A percentile compares a stretch with the other conserved stretches of the same genome.
phyloP scores from a whole-genome alignment of 2,888 invertebrate species.

The Cryptocheilus praepositus region DNA sequence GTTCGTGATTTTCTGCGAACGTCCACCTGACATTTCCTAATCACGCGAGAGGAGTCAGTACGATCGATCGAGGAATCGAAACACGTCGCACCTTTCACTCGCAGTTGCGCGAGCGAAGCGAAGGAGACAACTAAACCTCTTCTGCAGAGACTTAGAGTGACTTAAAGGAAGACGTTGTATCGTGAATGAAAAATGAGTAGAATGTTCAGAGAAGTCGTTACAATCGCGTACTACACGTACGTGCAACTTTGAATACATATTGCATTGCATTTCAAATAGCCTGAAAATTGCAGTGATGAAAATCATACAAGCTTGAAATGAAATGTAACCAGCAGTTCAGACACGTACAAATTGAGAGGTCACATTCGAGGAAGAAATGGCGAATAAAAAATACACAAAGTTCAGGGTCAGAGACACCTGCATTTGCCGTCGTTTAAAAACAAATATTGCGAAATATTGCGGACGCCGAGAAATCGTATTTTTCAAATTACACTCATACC shows the following conservation, averaged over 20 bases:
- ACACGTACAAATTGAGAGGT: too few relatives aligned
- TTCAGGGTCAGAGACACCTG: background rate
- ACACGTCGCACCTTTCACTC: conserved; percentile 51
- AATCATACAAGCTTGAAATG: too few relatives aligned
- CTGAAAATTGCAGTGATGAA: too few relatives aligned
- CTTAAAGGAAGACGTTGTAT: too few relatives aligned
- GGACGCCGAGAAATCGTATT: conserved; percentile 4
- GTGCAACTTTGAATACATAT: too few relatives aligned
- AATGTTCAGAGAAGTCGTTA: too few relatives aligned
- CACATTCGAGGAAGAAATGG: too few relatives aligned
- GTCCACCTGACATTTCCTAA: conserved; percentile 51
- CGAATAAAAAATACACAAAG: conserved; percentile 36
- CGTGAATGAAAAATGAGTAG: too few relatives aligned
- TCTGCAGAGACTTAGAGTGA: conserved; percentile 17
- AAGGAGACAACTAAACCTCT: conserved; percentile 33
- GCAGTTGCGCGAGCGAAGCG: conserved; percentile 1
- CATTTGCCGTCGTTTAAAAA: background rate
- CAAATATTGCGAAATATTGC: background rate
- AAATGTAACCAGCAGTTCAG: conserved; percentile 4
- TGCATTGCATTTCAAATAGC: too few relatives aligned
- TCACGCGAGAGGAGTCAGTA: conserved; percentile 16
- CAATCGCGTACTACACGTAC: too few relatives aligned
- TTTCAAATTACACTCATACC: conserved; percentile 34
- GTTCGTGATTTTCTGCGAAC: conserved; percentile 23
- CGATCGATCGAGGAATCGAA: conserved; percentile 37